Evolutionary conservation across 2,113 vertebrate species (phyloP), one percentile per base, ranked within the genome.

Genomic region (Isichthys henryi): DNA sequence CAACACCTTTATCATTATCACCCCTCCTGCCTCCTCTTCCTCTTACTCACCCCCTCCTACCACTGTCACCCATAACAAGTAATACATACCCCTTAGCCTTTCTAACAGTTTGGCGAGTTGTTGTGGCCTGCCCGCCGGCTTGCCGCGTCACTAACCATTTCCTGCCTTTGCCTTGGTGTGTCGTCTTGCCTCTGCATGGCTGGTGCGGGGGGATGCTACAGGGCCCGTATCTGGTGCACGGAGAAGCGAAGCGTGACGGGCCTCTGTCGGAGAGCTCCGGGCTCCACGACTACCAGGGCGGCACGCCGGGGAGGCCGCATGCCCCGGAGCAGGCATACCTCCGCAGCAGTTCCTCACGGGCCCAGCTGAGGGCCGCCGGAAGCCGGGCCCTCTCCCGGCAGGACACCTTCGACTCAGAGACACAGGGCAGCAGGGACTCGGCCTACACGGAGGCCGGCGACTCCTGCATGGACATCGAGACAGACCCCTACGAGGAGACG

Each of bases 381-480:
- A 93, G 96, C 48, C 95, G 96, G 53, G 95, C 96, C 85, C 96
- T 98, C 62, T 96, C 98, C 53, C 95, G 97, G 90, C 97, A 99
- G 92, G 98, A 99, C 95, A 99, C 97, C 87, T 97, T 98, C 88
- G 98, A 99, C 93, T 96, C 96, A 0, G 97, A 98, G 95, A 97
- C 96, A 77, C 96, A 97, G 90, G 98, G 97, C 93, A 97, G 97
- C 95, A 96, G 97, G 83, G 97, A 98, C 93, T 98, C 98, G 0
- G 97, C 97, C 92, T 98, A 98, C 95, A 98, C 97, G 2, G 98
- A 99, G 93, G 97, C 95, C 0, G 97, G 96, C 1, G 97, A 98
- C 93, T 98, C 97, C 90, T 97, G 96, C 94, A 97, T 97, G 96
- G 98, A 98, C 96, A 97, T 98, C 91, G 97, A 99, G 94, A 98